Percentiles rank a stretch among this genome's conserved stretches.
These are phyloP conservation scores for Sardinella longiceps DNA, from an alignment of 2,797 vertebrate species.

Conservation along the genomic window DNA sequence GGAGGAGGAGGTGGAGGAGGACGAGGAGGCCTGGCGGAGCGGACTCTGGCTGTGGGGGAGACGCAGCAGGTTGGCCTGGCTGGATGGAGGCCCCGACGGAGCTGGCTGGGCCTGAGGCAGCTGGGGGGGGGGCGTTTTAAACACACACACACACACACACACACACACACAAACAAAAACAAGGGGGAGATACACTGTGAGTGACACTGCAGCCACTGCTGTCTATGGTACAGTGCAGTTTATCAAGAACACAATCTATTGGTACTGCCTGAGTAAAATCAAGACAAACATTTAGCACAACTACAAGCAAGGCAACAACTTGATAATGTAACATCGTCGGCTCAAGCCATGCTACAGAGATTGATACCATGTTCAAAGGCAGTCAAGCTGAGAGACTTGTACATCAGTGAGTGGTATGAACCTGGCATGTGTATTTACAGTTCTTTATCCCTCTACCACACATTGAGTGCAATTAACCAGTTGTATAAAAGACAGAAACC, in stretches of 20 bases:
- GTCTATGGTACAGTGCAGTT: background rate
- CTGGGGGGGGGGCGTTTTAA: slow-evolving; percentile 66
- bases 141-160: slow-evolving; percentile 38
- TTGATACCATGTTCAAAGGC: background rate
- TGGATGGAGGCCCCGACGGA: slow-evolving; percentile 84
- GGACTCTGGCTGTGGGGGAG: slow-evolving; percentile 97
- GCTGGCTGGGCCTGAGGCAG: slow-evolving; percentile 88
- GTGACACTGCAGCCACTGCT: background rate
- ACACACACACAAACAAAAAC: slow-evolving; percentile 11
- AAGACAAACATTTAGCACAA: background rate
- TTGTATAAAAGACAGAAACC: background rate
- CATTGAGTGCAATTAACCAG: background rate
- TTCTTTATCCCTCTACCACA: background rate
- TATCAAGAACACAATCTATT: slow-evolving; percentile 25
- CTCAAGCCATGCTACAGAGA: too few relatives aligned
- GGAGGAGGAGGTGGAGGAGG: slow-evolving; percentile 92
- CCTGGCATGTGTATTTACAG: background rate
- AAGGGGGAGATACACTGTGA: background rate
- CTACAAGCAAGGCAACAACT: background rate
- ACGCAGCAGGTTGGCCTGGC: slow-evolving; percentile 91
- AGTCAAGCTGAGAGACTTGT: background rate
- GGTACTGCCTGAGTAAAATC: background rate
- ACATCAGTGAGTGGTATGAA: background rate
- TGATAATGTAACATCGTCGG: too few relatives aligned
- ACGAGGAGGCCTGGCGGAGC: slow-evolving; percentile 90